Base-by-base conservation (phyloP, 2,888 invertebrate species). In the Morinoia aosen region DNA sequence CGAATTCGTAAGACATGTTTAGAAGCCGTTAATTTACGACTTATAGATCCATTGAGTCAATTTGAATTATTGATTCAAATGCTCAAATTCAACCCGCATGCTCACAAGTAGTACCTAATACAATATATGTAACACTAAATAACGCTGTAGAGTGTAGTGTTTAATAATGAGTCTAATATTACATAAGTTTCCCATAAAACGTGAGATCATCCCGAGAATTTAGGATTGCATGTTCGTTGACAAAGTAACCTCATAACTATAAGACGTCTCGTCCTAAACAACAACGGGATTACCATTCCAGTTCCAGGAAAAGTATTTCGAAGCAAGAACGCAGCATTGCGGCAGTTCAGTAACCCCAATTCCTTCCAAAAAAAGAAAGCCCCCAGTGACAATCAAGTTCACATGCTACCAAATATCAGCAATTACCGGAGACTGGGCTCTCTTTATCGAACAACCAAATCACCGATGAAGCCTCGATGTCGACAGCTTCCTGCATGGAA, bases 401-500 rank as follows among this genome's bases (percentile, higher is more conserved):
- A 90, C 16, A 90, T 90, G 48, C 12, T 90, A 5, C 40, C 90
- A 48, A 90, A 90, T 39, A 12, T 16, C 39, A 48, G 48, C 90
- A 90, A 90, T 90, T 90, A 48, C 90, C 48, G 90, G 48, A 90
- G 48, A 90, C 90, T 90, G 48, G 8, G 10, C 40, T 39, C 90
- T 39, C 90, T 39, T 90, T 93, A 93, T 93, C 57, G 57, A 56
- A 57, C 48, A 56, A 57, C 93, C 58, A 93, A 93, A 93, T 93
- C 93, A 58, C 57, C 93, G 14, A 93, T 93, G 33, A 93, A 56
- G 93, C n/a, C 57, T 57, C 58, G 48, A 93, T 93, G 58, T 19
- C 58, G 14, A 57, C 93, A 10, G 57, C 48, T 93, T 93, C 93
- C 57, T 57, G 93, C 93, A 93, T 57, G 57, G 57, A 57, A 56